Percentiles rank a stretch among this genome's conserved stretches.
phyloP scores from a whole-genome alignment of 1,140 invertebrate species.

The Proctacanthus coquilletti region DNA sequence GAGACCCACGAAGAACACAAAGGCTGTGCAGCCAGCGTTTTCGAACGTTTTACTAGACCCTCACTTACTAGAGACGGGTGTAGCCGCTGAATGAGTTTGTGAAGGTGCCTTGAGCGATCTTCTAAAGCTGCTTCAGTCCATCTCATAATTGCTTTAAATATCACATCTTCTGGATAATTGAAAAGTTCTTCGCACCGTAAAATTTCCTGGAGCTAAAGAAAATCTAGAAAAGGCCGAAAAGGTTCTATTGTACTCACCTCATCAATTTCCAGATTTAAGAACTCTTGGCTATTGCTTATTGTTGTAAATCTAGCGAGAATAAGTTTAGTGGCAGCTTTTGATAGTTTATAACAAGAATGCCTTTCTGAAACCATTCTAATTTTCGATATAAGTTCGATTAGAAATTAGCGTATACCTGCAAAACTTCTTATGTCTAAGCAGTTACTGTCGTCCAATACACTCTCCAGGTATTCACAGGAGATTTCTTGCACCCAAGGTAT shows the following conservation, averaged over 20 bases:
- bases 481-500: constrained; percentile 7
- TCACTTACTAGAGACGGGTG: constrained; percentile 8
- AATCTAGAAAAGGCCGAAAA: too few relatives aligned
- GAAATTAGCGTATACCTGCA: background rate
- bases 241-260: too few relatives aligned
- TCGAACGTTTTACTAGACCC: constrained; percentile 4
- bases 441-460: constrained; percentile 8
- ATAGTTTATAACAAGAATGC: background rate
- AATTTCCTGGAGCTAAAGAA: too few relatives aligned
- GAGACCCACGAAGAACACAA: constrained; percentile 5
- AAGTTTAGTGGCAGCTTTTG: constrained; percentile 6
- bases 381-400: background rate
- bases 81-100: constrained; percentile 5
- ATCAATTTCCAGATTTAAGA: too few relatives aligned
- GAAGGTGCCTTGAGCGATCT: constrained; percentile 4
- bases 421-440: constrained; percentile 10
- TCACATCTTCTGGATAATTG: constrained; percentile 8
- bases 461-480: constrained; percentile 7
- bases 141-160: constrained; percentile 5
- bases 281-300: too few relatives aligned
- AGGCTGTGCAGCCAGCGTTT: constrained; percentile 2
- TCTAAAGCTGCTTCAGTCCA: constrained; percentile 7
- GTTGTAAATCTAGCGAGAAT: too few relatives aligned
- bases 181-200: constrained; percentile 8
- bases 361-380: constrained; percentile 6